Conservation (phyloP, 1,140 invertebrate species). For the Drosophila ohnishii region DNA sequence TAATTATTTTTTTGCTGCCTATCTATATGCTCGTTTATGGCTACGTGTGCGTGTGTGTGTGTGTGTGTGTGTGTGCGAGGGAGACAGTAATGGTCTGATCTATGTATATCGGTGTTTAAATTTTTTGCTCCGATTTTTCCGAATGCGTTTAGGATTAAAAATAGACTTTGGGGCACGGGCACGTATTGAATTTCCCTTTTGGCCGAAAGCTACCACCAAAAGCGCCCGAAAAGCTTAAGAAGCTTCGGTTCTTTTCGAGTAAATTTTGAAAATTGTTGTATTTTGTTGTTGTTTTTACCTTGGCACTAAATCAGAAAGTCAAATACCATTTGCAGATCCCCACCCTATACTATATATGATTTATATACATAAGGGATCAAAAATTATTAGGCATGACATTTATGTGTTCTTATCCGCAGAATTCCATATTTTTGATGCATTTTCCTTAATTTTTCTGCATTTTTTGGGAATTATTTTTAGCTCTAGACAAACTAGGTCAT, state of each 20-base stretch:
- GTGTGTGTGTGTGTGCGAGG: slow-evolving; percentile 30
- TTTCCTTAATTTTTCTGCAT: slow-evolving; percentile 14
- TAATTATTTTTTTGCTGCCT: slow-evolving; percentile 28
- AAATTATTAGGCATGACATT: slow-evolving; percentile 11
- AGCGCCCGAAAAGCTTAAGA: slow-evolving; percentile 32
- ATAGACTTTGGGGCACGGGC: slow-evolving; percentile 38
- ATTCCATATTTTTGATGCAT: slow-evolving; percentile 1
- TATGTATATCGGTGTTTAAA: slow-evolving; percentile 29
- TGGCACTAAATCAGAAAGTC: slow-evolving; percentile 68
- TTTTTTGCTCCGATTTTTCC: slow-evolving; percentile 31
- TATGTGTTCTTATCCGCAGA: not conserved
- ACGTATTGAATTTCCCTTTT: slow-evolving; percentile 49
- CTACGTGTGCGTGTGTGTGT: not conserved
- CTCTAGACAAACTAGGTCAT: slow-evolving; percentile 29
- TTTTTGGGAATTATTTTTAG: slow-evolving; percentile 25
- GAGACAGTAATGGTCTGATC: slow-evolving; percentile 29
- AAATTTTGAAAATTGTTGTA: slow-evolving; percentile 24
- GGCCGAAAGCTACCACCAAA: slow-evolving; percentile 30
- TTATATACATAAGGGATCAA: not conserved
- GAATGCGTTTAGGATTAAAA: slow-evolving; percentile 34
- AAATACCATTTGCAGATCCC: slow-evolving; percentile 33
- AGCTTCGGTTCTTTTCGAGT: slow-evolving; percentile 23
- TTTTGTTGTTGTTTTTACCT: slow-evolving; percentile 53
- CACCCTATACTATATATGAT: slow-evolving; percentile 2
- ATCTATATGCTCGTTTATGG: slow-evolving; percentile 10